Percentiles rank a stretch among this genome's conserved stretches.
phyloP scores from a whole-genome alignment of 2,113 vertebrate genomes.

The Oryzias woworae region DNA sequence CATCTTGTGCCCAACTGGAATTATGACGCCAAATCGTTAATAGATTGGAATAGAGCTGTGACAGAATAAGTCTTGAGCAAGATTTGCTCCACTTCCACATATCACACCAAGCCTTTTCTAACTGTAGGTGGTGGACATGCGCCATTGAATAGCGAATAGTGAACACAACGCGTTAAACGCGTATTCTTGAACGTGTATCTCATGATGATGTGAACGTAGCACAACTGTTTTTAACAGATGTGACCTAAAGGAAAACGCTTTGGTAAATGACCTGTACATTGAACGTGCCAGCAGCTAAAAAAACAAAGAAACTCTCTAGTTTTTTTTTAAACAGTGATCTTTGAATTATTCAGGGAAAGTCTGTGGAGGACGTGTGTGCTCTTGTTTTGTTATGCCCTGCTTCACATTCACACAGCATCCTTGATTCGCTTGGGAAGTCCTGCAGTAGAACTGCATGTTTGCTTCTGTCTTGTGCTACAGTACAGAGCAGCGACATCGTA shows the following conservation, averaged over 20 bases:
- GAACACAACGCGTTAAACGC: too few relatives aligned
- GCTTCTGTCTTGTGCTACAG: conserved; percentile 24
- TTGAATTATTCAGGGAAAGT: conserved; percentile 62
- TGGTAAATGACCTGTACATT: conserved; percentile 11
- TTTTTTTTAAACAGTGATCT: conserved; percentile 20
- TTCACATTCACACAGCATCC: conserved; percentile 47
- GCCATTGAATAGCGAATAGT: too few relatives aligned
- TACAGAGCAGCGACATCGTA: conserved; percentile 8
- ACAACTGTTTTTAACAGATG: conserved; percentile 14
- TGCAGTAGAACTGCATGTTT: conserved; percentile 30
- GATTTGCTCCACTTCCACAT: too few relatives aligned
- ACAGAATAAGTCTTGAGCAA: too few relatives aligned
- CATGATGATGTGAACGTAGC: background rate
- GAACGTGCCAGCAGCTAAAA: conserved; percentile 22
- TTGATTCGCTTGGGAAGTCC: conserved; percentile 16
- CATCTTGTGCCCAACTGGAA: too few relatives aligned
- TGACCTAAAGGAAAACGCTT: conserved; percentile 21
- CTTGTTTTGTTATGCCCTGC: conserved; percentile 34
- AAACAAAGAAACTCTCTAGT: conserved; percentile 22
- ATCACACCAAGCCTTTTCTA: too few relatives aligned
- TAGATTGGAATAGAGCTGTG: too few relatives aligned
- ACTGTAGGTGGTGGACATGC: too few relatives aligned
- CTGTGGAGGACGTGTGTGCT: conserved; percentile 35
- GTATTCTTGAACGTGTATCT: too few relatives aligned
- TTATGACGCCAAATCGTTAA: too few relatives aligned